Evolutionary conservation across 2,888 invertebrate species (phyloP).

Genomic region (Idaea straminata): DNA sequence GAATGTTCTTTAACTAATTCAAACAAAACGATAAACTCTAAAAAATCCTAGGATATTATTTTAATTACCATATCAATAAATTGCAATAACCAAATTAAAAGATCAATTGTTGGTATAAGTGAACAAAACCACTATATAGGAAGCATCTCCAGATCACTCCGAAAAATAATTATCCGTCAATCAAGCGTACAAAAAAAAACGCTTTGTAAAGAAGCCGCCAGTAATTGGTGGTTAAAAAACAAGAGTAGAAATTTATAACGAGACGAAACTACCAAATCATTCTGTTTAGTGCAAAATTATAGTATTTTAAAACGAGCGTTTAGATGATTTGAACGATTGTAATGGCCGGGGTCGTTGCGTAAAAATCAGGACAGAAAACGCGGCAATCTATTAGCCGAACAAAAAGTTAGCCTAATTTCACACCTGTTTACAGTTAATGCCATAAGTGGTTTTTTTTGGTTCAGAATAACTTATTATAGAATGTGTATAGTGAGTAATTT

Average conservation of each 20-base stretch:
- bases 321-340: constrained; percentile 68
- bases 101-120: constrained; percentile 49
- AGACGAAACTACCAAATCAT: constrained; percentile 74
- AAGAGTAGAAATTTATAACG: constrained; percentile 76
- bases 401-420: constrained; percentile 77
- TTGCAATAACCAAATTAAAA: constrained; percentile 42
- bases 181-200: constrained; percentile 66
- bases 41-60: not conserved
- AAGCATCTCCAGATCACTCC: constrained; percentile 66
- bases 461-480: constrained; percentile 22
- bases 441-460: constrained; percentile 68
- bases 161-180: constrained; percentile 76
- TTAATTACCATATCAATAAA: constrained; percentile 41
- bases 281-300: constrained; percentile 78
- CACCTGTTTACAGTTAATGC: constrained; percentile 77
- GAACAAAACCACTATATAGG: constrained; percentile 58
- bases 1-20: not conserved
- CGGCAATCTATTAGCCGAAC: constrained; percentile 69
- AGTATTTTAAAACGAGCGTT: constrained; percentile 71
- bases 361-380: constrained; percentile 62
- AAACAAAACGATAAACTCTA: not conserved
- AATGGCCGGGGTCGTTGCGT: constrained; percentile 63
- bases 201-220: constrained; percentile 60
- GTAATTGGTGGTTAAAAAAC: constrained; percentile 73
- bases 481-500: no score